Percentiles rank a stretch among this genome's conserved stretches.
phyloP scores from a whole-genome alignment of 2,797 vertebrate genomes.

The Notoglanidium macrostoma region DNA sequence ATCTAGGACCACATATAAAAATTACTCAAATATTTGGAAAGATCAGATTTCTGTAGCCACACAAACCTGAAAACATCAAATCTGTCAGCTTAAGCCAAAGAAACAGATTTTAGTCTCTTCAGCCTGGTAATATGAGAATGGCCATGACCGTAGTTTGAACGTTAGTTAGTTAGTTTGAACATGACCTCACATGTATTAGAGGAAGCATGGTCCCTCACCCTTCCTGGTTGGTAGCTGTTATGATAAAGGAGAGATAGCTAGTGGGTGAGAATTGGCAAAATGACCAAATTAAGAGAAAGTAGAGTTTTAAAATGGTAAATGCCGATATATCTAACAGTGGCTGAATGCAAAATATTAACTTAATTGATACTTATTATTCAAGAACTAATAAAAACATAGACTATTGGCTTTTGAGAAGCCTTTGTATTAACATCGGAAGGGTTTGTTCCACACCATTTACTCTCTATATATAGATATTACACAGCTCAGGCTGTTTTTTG shows the following conservation, averaged over 20 bases:
- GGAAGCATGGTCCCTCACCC: background rate
- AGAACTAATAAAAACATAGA: background rate
- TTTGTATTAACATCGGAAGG: background rate
- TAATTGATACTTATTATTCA: background rate
- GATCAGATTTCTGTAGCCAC: no score
- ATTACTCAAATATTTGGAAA: no score
- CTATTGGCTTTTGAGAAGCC: background rate
- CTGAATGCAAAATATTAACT: background rate
- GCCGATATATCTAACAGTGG: background rate
- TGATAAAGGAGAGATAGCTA: background rate
- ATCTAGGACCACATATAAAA: no score
- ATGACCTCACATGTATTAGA: background rate
- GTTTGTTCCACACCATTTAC: background rate
- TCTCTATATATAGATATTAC: background rate
- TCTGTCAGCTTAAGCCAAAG: no score
- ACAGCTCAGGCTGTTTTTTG: background rate
- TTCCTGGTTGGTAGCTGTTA: background rate
- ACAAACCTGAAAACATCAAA: no score
- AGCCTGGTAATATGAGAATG: no score
- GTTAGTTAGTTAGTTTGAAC: no score
- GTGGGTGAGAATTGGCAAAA: background rate
- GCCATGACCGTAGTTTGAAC: no score
- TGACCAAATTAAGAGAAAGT: background rate
- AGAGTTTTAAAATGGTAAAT: background rate
- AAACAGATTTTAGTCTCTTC: no score